These are phyloP conservation scores for Morpho deidamia DNA, from an alignment of 2,888 invertebrate genomes.

Conservation along the genomic window DNA sequence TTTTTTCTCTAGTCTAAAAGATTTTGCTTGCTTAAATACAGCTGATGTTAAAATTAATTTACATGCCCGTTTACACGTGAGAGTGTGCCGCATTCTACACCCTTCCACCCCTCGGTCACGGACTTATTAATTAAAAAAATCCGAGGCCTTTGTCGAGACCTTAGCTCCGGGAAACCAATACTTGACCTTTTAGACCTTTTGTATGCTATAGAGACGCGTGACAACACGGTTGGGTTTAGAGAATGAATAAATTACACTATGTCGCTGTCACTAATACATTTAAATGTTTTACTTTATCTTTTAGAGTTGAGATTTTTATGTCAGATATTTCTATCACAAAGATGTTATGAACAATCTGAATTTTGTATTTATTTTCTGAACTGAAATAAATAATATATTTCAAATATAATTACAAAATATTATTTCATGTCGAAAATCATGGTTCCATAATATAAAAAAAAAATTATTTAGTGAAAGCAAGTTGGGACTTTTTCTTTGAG, in stretches of 20 bases:
- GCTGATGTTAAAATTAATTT: conserved; percentile 16
- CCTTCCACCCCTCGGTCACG: conserved; percentile 54
- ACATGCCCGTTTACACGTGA: conserved; percentile 6
- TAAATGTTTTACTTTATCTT: not conserved
- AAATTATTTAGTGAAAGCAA: too few species aligned
- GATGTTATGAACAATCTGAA: too few species aligned
- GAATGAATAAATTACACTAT: conserved; percentile 25
- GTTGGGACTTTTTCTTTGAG: too few species aligned
- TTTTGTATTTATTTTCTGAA: too few species aligned
- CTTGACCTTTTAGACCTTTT: conserved; percentile 76
- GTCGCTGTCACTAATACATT: not conserved
- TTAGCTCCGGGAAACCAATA: conserved; percentile 70
- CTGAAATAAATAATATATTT: too few species aligned
- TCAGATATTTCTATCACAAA: too few species aligned
- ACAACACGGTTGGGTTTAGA: conserved; percentile 49
- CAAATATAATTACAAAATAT: too few species aligned
- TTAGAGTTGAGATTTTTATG: too few species aligned
- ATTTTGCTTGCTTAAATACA: too few species aligned
- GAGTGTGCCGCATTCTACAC: conserved; percentile 14
- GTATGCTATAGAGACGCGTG: conserved; percentile 64
- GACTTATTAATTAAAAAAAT: conserved; percentile 50
- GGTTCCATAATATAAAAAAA: too few species aligned
- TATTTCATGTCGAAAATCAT: too few species aligned
- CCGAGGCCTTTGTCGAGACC: conserved; percentile 52
- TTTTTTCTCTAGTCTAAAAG: too few species aligned